Base-by-base conservation (phyloP, 2,888 invertebrate species). In the Spodoptera exigua region DNA sequence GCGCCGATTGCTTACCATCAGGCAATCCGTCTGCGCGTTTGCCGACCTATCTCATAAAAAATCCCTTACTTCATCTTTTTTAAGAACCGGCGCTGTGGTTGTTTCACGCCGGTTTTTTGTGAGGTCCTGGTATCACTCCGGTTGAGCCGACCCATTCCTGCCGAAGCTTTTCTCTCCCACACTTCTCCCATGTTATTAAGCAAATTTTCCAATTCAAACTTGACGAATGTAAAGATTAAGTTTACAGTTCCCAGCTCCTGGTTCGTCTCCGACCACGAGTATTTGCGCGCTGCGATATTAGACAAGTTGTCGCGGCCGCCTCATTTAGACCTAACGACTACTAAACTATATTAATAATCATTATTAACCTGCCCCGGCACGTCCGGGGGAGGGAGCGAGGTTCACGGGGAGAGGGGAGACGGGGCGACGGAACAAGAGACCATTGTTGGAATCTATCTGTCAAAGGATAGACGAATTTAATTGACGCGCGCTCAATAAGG, bases 291-390 rank as follows among this genome's bases (percentile, higher is more conserved):
- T 69, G 66, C 89, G 86, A 89, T 92, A 92, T 92, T 90, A 90
- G 86, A 86, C 88, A 91, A 92, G 90, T 91, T 91, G 81, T 81
- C 80, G 83, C 75, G 79, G 82, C 78, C 82, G 85, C 81, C 82
- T 85, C 87, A 86, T 89, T 90, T 86, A 87, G 83, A 87, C 80
- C 82, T 88, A 88, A 88, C 88, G 86, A 88, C 82, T 86, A 72
- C 87, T 88, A 89, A 91, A 92, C 92, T 92, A 92, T 92, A 92
- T 92, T 92, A 92, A 91, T 92, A 84, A 91, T 89, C 86, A 88
- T 89, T 89, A 92, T 91, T 90, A 91, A 89, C 89, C 87, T 86
- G 87, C 77, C 61, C 68, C 70, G 69, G 76, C 72, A 70, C 64
- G 66, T 60, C 68, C 65, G 69, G 76, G 74, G 57, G 49, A 32